These are phyloP conservation scores for Ahaetulla prasina DNA, from an alignment of 2,113 vertebrate species.

Conservation along the genomic window DNA sequence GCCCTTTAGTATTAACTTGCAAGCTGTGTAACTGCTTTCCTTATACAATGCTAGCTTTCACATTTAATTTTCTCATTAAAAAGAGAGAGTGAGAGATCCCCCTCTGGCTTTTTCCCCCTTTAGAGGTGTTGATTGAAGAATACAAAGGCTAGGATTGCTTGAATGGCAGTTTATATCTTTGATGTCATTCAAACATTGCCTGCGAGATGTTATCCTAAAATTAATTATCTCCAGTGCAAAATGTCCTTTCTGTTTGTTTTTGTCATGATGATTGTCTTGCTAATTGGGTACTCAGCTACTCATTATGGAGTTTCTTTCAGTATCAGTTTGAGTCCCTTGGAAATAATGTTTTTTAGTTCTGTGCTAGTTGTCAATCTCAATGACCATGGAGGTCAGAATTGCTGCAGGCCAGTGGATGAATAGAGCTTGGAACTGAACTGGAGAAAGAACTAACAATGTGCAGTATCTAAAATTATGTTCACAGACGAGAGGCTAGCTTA, in stretches of 20 bases:
- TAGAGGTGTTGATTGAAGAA: conserved; percentile 27
- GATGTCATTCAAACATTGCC: conserved; percentile 20
- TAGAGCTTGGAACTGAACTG: not conserved
- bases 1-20: not conserved
- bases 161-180: conserved; percentile 25
- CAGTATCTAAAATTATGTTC: conserved; percentile 22
- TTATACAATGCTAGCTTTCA: not conserved
- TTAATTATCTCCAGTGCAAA: conserved; percentile 33
- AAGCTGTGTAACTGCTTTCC: not conserved
- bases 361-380: conserved; percentile 36
- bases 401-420: not conserved
- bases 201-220: conserved; percentile 48
- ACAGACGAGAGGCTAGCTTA: not conserved
- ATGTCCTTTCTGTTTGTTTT: conserved; percentile 19
- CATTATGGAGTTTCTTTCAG: conserved; percentile 1
- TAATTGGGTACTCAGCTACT: conserved; percentile 43
- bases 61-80: conserved; percentile 9
- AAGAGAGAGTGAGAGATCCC: not conserved
- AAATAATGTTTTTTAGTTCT: not conserved
- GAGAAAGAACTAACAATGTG: conserved; percentile 20
- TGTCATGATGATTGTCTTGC: conserved; percentile 34
- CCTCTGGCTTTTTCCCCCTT: conserved; percentile 2
- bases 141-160: conserved; percentile 28
- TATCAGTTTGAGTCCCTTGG: not conserved
- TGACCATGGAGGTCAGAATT: conserved; percentile 20